A percentile compares a stretch with the other conserved stretches of the same genome.
Conservation (phyloP, 2,113 vertebrate genomes). For the Stomatorhinus ivindoensis region DNA sequence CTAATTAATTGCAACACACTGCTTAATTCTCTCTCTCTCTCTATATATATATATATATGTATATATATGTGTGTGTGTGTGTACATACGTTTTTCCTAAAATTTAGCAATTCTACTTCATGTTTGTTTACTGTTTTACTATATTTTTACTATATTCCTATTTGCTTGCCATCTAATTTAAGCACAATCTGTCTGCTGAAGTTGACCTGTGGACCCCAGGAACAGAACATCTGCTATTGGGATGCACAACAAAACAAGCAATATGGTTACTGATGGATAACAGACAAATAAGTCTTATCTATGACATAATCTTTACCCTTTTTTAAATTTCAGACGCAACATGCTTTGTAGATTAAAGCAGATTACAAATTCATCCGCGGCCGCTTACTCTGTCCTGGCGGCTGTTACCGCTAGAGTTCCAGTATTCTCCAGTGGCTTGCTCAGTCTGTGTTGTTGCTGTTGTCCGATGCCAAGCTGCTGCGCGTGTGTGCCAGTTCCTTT, state of each 20-base stretch:
- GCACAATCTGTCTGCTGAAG: constrained; percentile 2
- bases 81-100: not conserved
- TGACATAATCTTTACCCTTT: constrained; percentile 25
- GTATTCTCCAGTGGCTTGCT: constrained; percentile 66
- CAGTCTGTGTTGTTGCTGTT: constrained; percentile 50
- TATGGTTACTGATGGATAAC: constrained; percentile 63
- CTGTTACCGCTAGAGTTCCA: constrained; percentile 34
- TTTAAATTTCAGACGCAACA: constrained; percentile 60
- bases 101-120: not conserved
- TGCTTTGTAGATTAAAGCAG: constrained; percentile 56
- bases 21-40: not conserved
- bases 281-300: constrained; percentile 57
- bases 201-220: constrained; percentile 6
- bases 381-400: constrained; percentile 20
- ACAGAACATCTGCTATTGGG: constrained; percentile 54
- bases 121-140: not conserved
- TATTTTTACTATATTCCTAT: not conserved
- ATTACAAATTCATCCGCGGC: constrained; percentile 52
- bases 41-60: not conserved
- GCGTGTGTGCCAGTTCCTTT: constrained; percentile 59
- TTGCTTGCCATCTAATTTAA: not conserved
- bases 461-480: constrained; percentile 53
- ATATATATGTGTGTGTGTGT: no score
- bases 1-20: not conserved
- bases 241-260: constrained; percentile 51